Percentiles rank a stretch among this genome's conserved stretches.
Evolutionary conservation across 2,113 vertebrate species (phyloP).

Genomic region (Prochilodus magdalenae): DNA sequence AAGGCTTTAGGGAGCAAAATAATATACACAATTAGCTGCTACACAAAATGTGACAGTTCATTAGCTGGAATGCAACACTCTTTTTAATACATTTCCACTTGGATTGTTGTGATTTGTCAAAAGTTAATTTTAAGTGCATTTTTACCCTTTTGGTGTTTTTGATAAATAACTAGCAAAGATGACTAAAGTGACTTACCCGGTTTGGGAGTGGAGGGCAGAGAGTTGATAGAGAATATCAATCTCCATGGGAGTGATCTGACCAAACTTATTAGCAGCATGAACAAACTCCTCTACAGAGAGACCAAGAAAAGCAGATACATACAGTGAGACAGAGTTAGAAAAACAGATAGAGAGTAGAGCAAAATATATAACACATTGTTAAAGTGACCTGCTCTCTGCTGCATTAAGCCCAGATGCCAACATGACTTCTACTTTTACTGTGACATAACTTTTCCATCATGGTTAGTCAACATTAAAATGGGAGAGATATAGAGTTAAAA

Average conservation of each 20-base stretch:
- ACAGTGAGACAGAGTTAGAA: conserved; percentile 9
- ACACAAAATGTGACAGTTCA: too few species aligned
- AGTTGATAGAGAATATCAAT: conserved; percentile 97
- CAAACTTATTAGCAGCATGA: conserved; percentile 93
- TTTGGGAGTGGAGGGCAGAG: conserved; percentile 90
- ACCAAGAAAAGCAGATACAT: background rate
- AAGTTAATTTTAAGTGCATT: background rate
- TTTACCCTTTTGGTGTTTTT: background rate
- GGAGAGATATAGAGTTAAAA: too few species aligned
- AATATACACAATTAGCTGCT: too few species aligned
- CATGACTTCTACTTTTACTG: too few species aligned
- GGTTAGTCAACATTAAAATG: too few species aligned
- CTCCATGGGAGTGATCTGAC: conserved; percentile 97
- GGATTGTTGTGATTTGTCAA: too few species aligned
- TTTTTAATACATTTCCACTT: too few species aligned
- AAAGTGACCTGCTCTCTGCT: too few species aligned
- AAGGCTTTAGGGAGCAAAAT: too few species aligned
- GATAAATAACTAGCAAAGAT: background rate
- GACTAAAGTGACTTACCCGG: conserved; percentile 83
- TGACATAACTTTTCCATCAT: too few species aligned
- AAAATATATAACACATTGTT: background rate
- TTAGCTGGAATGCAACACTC: too few species aligned
- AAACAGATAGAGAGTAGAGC: background rate
- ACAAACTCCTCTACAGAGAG: conserved; percentile 85
- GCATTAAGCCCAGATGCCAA: too few species aligned